Evolutionary conservation across 1,140 invertebrate genomes (phyloP), one percentile per base, ranked within the genome.

Genomic region (Drosophila sp.): DNA sequence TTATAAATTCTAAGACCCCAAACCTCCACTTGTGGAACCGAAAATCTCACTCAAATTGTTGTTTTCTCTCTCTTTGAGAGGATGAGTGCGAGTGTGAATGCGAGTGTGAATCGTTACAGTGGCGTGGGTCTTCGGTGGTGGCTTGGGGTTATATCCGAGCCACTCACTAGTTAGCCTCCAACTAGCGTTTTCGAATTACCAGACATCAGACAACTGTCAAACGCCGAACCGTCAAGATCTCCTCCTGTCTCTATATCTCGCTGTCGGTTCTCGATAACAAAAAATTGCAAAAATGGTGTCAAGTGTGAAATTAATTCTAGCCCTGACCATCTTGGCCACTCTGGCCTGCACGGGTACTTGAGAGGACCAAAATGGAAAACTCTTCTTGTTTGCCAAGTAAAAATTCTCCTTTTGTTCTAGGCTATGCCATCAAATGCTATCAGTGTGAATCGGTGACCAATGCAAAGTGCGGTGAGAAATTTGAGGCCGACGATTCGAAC

Each of bases 401-500:
- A 3, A 60, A 7, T 57, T 30, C 35, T 41, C 30, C 2, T 23
- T 4, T 30, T n/a, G 10, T 65, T 55, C n/a, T 57, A 87, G 83
- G 84, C 33, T 87, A 89, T 60, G 90, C 90, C 69, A 69, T 91
- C 41, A 78, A 89, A 27, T 91, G 90, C 72, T 91, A 91, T 68
- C 70, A 79, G 25, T 91, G 90, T 50, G 90, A 91, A 2, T 91
- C 90, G 1, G 0, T 75, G 1, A 72, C 56, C 7, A 70, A 60
- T 4, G 23, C 74, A 27, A 80, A 90, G 44, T 91, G 90, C 32
- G 90, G 90, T 32, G 67, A 70, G 65, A 70, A 90, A 11, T 86
- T 91, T 23, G 84, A 91, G 65, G 56, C 71, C 17, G 76, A 85
- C 4, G 30, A 68, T 4, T 66, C 11, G 4, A 23, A 72, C 11